Conservation (phyloP, 2,797 vertebrate genomes). For the Chelidonichthys spinosus region DNA sequence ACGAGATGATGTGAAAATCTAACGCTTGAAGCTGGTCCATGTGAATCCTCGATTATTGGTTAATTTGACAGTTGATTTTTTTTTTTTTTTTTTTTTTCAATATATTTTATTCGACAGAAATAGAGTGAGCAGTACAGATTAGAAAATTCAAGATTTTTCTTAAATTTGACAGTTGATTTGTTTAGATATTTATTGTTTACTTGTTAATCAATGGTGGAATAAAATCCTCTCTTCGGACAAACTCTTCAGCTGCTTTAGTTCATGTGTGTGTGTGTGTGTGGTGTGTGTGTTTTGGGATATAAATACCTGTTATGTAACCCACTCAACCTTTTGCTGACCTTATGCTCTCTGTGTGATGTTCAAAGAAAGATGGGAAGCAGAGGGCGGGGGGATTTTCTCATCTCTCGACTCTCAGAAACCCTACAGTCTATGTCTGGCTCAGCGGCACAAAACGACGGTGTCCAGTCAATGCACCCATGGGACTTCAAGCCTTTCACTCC, state of each 20-base stretch:
- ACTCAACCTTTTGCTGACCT: constrained; percentile 48
- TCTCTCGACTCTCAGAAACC: constrained; percentile 27
- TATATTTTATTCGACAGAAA: too few relatives aligned
- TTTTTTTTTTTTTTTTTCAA: too few relatives aligned
- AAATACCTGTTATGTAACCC: constrained; percentile 27
- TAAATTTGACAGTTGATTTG: background rate
- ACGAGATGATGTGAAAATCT: background rate
- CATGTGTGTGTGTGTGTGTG: background rate
- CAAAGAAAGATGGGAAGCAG: constrained; percentile 45
- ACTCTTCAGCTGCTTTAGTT: background rate
- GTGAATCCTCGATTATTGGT: background rate
- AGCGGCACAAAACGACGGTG: constrained; percentile 14
- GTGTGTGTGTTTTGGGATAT: constrained; percentile 16
- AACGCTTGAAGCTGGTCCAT: background rate
- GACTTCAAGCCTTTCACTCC: constrained; percentile 11
- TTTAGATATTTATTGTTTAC: background rate
- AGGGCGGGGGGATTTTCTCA: constrained; percentile 26
- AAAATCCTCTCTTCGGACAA: background rate
- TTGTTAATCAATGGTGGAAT: background rate
- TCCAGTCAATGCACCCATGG: constrained; percentile 37
- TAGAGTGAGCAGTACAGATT: too few relatives aligned
- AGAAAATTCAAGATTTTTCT: too few relatives aligned
- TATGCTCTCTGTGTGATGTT: constrained; percentile 36
- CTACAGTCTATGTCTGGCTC: constrained; percentile 13
- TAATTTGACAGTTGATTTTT: background rate